A percentile compares a stretch with the other conserved stretches of the same genome.
Conservation (phyloP, 1,140 invertebrate genomes). For the Polypedilum vanderplanki region DNA sequence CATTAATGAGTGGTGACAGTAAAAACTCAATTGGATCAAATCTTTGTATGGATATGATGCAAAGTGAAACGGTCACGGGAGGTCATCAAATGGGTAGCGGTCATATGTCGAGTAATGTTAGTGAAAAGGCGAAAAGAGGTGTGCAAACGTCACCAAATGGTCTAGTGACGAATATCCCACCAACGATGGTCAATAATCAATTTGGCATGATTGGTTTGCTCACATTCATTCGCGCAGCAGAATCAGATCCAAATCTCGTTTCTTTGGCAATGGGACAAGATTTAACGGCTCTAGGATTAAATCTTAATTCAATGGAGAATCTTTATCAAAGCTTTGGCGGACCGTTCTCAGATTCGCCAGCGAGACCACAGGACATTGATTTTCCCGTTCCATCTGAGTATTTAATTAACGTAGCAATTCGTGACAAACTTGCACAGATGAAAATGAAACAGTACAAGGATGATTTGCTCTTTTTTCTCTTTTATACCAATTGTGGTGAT, state of each 20-base stretch:
- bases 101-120: conserved; percentile 42
- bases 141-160: conserved; percentile 93
- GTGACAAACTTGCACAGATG: conserved; percentile 89
- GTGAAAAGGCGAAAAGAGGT: conserved; percentile 60
- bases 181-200: conserved; percentile 97
- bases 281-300: conserved; percentile 92
- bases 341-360: conserved; percentile 95
- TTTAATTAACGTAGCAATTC: conserved; percentile 86
- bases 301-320: conserved; percentile 95
- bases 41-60: conserved; percentile 41
- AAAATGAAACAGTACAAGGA: conserved; percentile 96
- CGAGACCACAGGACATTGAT: conserved; percentile 97
- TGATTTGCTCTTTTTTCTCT: conserved; percentile 97
- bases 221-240: conserved; percentile 94
- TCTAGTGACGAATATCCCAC: conserved; percentile 96
- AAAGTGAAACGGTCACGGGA: conserved; percentile 42
- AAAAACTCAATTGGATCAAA: conserved; percentile 46
- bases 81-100: conserved; percentile 39
- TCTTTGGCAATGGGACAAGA: conserved; percentile 94
- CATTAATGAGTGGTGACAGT: conserved; percentile 36
- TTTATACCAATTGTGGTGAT: conserved; percentile 98
- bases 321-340: conserved; percentile 96
- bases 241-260: conserved; percentile 92
- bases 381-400: conserved; percentile 98
- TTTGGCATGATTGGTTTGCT: conserved; percentile 97